A percentile compares a stretch with the other conserved stretches of the same genome.
These are phyloP conservation scores for Podarcis muralis DNA, from an alignment of 2,113 vertebrate genomes.

Conservation along the genomic window DNA sequence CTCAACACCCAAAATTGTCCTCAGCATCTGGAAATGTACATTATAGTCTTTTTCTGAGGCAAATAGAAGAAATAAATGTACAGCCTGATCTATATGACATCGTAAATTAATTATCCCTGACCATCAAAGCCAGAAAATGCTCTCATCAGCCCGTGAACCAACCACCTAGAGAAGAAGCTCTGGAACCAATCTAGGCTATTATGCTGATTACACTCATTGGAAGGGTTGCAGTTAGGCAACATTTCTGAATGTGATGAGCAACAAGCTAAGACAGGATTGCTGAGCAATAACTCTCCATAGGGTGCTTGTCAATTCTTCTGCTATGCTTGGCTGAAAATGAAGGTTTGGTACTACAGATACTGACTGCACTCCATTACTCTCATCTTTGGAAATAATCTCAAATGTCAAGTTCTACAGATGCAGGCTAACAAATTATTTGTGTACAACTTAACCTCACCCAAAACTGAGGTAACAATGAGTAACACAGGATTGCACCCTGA, in stretches of 20 bases:
- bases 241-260: neutral
- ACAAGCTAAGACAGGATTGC: neutral
- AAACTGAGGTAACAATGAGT: neutral
- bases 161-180: neutral
- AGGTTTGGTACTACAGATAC: neutral
- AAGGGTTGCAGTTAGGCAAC: neutral
- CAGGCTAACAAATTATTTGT: neutral
- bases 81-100: neutral
- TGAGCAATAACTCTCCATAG: too few relatives aligned
- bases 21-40: neutral
- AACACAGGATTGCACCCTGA: neutral
- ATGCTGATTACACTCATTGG: too few relatives aligned
- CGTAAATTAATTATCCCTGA: neutral
- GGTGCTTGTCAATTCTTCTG: neutral
- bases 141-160: neutral
- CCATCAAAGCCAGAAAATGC: neutral
- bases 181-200: neutral
- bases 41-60: neutral
- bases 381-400: neutral
- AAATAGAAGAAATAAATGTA: neutral
- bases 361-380: neutral
- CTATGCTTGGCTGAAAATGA: neutral
- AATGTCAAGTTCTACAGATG: neutral
- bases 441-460: neutral
- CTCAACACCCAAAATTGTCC: neutral